These are phyloP conservation scores for Aplochiton taeniatus DNA, from an alignment of 2,797 vertebrate species.

Conservation along the genomic window DNA sequence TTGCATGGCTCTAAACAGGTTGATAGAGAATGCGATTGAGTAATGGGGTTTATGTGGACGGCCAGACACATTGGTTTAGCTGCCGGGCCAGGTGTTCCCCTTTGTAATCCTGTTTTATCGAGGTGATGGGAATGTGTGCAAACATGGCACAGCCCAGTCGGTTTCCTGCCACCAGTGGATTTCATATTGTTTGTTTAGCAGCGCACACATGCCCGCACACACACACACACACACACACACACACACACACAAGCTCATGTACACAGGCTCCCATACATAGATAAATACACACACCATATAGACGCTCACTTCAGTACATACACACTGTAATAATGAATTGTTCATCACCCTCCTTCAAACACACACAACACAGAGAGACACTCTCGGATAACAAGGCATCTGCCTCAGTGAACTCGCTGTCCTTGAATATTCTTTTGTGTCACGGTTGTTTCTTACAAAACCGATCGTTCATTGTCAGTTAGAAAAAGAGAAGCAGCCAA, in stretches of 20 bases:
- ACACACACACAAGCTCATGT: not conserved
- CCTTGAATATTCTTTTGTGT: no score
- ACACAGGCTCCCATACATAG: not conserved
- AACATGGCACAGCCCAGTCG: not conserved
- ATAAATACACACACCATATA: not conserved
- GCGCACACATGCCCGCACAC: not conserved
- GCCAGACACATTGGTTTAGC: not conserved
- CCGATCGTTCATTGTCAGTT: no score
- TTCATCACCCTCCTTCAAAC: no score
- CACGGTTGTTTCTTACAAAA: no score
- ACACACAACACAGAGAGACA: not conserved
- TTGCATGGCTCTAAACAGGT: constrained; percentile 14
- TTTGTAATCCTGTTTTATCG: not conserved
- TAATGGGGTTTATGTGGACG: not conserved
- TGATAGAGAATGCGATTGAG: not conserved
- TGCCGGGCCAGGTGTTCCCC: not conserved
- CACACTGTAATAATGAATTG: no score
- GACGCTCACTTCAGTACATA: not conserved
- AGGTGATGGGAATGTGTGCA: not conserved
- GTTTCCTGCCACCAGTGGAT: no score
- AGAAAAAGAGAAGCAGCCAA: no score
- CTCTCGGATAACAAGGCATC: constrained; percentile 14
- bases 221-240: not conserved
- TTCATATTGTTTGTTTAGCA: no score
- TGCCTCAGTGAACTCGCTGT: not conserved